Percentiles rank a stretch among this genome's conserved stretches.
phyloP scores from a whole-genome alignment of 2,888 invertebrate species.

The Parthenolecanium corni region DNA sequence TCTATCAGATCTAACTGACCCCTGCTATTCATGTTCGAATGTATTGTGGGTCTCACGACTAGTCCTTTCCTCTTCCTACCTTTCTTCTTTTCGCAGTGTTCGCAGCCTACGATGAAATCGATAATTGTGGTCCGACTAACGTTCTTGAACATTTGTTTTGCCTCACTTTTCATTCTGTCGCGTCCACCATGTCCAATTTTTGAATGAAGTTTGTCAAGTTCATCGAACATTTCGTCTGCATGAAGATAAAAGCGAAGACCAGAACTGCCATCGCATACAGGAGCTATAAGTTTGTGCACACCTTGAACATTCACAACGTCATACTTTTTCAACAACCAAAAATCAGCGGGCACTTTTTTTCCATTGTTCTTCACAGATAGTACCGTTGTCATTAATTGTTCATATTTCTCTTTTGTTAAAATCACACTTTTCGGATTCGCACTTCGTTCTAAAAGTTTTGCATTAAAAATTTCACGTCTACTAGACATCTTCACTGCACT shows the following conservation, averaged over 20 bases:
- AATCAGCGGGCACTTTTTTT: too few species aligned
- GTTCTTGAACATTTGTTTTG: neutral
- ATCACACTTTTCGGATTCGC: too few species aligned
- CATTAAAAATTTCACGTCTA: too few species aligned
- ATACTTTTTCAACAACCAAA: too few species aligned
- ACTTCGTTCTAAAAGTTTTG: too few species aligned
- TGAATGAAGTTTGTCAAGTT: neutral
- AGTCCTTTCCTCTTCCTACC: constrained; percentile 1
- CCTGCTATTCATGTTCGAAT: constrained; percentile 19
- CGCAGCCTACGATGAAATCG: neutral
- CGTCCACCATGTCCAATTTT: neutral
- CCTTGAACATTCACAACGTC: neutral
- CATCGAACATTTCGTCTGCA: neutral
- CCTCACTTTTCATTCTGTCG: neutral
- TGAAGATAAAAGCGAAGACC: neutral
- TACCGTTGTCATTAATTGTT: too few species aligned
- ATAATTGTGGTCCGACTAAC: neutral
- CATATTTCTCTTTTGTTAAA: too few species aligned
- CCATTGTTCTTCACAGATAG: too few species aligned
- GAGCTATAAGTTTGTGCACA: neutral
- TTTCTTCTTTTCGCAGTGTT: constrained; percentile 1
- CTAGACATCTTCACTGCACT: too few species aligned
- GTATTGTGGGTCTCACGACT: neutral
- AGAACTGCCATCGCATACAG: neutral
- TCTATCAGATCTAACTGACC: constrained; percentile 35